Evolutionary conservation across 2,113 vertebrate genomes (phyloP), one percentile per base, ranked within the genome.

Genomic region (Nicator chloris): DNA sequence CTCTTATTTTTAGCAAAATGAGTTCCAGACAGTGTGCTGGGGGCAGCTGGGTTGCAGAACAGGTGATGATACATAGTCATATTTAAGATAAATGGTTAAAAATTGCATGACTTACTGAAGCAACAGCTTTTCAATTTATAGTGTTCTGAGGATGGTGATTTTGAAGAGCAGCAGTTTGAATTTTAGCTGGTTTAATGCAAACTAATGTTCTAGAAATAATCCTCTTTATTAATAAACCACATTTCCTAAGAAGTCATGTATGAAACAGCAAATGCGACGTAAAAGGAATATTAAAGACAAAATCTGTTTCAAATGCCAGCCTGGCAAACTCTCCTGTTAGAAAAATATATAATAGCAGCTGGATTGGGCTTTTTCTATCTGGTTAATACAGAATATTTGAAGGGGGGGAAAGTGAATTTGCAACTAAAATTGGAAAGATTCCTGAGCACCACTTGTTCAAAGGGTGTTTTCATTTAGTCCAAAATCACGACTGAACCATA

Each of bases 151-250:
- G 37, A 57, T 30, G 33, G 54, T 54, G 40, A 37, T 92, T 92
- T 87, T 87, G 44, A 93, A 89, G 45, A 54, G 42, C 27, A 75
- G 35, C 13, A 81, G 28, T 66, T 31, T 75, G 42, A 76, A 82
- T 91, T 92, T 65, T 86, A 87, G 39, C 53, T 87, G 44, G 11
- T 84, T 86, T 88, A 93, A 75, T 77, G 40, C 63, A 82, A 92
- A 56, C 53, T 79, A 68, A 79, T 78, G 33, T 70, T 94, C 47
- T 83, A 96, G 71, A 93, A 92, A 92, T 86, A 92, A 84, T 88
- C 75, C 28, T 84, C 28, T 78, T 90, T 92, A 61, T 90, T 92
- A 93, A 78, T 94, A 82, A 92, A 63, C 30, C 35, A 45, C 49
- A 26, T 82, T 95, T 91, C 77, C 45, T 57, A 78, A 75, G 61